Percentiles rank a stretch among this genome's conserved stretches.
phyloP scores from a whole-genome alignment of 2,888 invertebrate species.

The Cosmia trapezina region DNA sequence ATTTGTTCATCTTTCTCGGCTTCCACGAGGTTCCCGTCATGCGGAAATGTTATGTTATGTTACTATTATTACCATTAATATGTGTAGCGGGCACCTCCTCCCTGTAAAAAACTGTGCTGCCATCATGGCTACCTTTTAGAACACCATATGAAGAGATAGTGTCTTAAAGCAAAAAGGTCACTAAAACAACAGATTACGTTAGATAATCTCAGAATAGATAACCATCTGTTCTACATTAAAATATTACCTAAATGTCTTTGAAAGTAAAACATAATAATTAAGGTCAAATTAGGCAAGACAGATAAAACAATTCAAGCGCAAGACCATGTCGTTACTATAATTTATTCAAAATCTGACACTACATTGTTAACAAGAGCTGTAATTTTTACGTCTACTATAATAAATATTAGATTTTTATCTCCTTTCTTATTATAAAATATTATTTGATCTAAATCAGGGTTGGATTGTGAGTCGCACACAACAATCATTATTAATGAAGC shows the following conservation, averaged over 20 bases:
- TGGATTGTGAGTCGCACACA: slow-evolving; percentile 36
- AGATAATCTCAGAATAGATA: slow-evolving; percentile 25
- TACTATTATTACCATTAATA: background rate
- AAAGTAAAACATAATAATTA: slow-evolving; percentile 44
- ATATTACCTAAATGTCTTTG: slow-evolving; percentile 45
- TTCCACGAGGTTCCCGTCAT: no score
- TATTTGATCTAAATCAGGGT: slow-evolving; percentile 56
- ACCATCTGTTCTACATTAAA: slow-evolving; percentile 47
- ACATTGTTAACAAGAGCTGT: slow-evolving; percentile 48
- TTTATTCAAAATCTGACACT: slow-evolving; percentile 55
- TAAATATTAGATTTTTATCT: slow-evolving; percentile 65
- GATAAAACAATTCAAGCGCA: slow-evolving; percentile 35
- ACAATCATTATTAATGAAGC: slow-evolving; percentile 67
- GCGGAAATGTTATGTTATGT: background rate
- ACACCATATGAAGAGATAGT: background rate
- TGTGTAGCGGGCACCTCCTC: rapidly evolving
- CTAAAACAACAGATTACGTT: background rate
- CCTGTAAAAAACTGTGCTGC: no score
- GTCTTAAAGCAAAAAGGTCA: slow-evolving; percentile 2
- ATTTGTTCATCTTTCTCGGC: no score
- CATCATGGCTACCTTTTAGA: background rate
- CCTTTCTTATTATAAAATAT: slow-evolving; percentile 53
- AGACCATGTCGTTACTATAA: slow-evolving; percentile 35
- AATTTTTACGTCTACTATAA: slow-evolving; percentile 61
- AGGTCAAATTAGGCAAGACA: slow-evolving; percentile 56